These are phyloP conservation scores for Brachyrhaphis roseni DNA, from an alignment of 2,797 vertebrate genomes.

Conservation along the genomic window DNA sequence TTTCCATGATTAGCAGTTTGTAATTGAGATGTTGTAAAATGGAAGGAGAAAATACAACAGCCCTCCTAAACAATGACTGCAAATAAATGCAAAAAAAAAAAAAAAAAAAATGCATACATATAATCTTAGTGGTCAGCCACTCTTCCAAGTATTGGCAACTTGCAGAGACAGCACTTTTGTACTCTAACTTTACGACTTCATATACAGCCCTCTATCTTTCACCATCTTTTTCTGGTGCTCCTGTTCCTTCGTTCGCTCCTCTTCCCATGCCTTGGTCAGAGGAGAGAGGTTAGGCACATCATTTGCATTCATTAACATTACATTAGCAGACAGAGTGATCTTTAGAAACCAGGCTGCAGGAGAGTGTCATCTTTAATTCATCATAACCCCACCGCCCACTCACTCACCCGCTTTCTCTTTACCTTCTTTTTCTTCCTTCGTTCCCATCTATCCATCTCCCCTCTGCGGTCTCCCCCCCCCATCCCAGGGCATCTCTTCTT, in stretches of 20 bases:
- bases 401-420: slow-evolving; percentile 34
- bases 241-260: slow-evolving; percentile 3
- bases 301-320: slow-evolving; percentile 87
- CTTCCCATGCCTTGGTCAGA: slow-evolving; percentile 61
- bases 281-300: slow-evolving; percentile 76
- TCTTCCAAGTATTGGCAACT: slow-evolving; percentile 19
- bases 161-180: slow-evolving; percentile 31
- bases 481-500: slow-evolving; percentile 44
- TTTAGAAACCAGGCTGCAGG: slow-evolving; percentile 79
- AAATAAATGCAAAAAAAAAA: neutral
- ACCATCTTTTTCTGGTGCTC: slow-evolving; percentile 8
- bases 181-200: slow-evolving; percentile 3
- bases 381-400: slow-evolving; percentile 67
- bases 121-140: slow-evolving; percentile 50
- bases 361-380: slow-evolving; percentile 85
- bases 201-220: slow-evolving; percentile 19
- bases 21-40: slow-evolving; percentile 27
- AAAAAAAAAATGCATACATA: slow-evolving; percentile 7
- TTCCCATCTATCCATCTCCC: slow-evolving; percentile 15
- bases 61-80: neutral
- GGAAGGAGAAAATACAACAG: neutral
- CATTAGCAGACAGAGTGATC: slow-evolving; percentile 83
- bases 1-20: slow-evolving; percentile 24
- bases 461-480: slow-evolving; percentile 10
- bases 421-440: slow-evolving; percentile 28